phyloP scores from a whole-genome alignment of 2,113 vertebrate species.

The Rhinolophus ferrumequinum region DNA sequence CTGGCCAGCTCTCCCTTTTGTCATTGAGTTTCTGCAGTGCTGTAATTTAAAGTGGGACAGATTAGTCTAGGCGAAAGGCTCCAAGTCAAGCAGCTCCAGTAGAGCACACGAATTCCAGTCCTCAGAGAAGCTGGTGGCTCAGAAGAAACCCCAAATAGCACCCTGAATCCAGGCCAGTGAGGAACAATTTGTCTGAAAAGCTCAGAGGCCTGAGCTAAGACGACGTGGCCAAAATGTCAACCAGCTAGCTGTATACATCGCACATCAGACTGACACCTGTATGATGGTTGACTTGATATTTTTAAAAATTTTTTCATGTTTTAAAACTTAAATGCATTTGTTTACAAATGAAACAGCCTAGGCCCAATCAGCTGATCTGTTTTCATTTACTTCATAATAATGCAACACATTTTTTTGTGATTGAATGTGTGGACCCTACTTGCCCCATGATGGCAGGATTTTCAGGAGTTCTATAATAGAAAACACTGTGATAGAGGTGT shows the following conservation, averaged over 20 bases:
- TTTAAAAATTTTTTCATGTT: background rate
- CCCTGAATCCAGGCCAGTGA: background rate
- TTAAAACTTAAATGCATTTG: background rate
- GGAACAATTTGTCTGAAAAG: background rate
- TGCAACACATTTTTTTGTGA: background rate
- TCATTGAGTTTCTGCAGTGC: background rate
- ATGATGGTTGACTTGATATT: background rate
- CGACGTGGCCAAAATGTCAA: background rate
- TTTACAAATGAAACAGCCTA: background rate
- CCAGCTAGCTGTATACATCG: rapidly evolving
- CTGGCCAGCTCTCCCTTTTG: background rate
- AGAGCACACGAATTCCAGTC: background rate
- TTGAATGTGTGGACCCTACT: background rate
- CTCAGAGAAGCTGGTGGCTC: background rate
- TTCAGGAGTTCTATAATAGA: background rate
- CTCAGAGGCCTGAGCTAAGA: background rate
- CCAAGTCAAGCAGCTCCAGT: background rate
- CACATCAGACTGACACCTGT: background rate
- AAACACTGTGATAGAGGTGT: background rate
- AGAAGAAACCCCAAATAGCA: background rate
- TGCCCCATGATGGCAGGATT: background rate
- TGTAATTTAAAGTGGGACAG: background rate
- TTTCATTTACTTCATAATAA: background rate
- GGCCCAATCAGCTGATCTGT: background rate
- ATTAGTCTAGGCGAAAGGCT: background rate